Evolutionary conservation across 2,113 vertebrate genomes (phyloP).

Genomic region (Saccopteryx leptura): DNA sequence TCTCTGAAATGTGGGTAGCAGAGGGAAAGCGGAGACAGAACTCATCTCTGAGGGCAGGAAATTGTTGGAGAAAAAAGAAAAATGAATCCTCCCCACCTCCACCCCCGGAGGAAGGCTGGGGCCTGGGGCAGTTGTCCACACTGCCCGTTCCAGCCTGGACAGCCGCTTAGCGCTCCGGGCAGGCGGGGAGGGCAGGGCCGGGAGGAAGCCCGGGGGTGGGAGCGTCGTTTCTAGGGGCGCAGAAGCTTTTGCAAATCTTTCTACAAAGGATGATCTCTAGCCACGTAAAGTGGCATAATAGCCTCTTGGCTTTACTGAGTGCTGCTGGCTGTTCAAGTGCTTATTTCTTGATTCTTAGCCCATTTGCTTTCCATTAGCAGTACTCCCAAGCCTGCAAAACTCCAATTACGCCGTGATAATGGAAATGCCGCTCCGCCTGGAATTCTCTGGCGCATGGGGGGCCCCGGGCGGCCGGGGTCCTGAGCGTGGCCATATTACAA

Average conservation of each 20-base stretch:
- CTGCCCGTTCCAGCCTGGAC: neutral
- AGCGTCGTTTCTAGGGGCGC: neutral
- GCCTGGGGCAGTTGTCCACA: rapidly evolving
- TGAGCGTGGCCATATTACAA: rapidly evolving
- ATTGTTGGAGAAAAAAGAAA: too few relatives aligned
- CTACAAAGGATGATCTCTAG: constrained; percentile 35
- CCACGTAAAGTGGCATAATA: constrained; percentile 56
- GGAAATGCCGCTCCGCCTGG: constrained; percentile 11
- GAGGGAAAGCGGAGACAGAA: neutral
- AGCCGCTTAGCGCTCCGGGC: rapidly evolving
- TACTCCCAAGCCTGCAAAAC: constrained; percentile 66
- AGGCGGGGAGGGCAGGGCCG: neutral
- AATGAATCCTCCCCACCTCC: too few relatives aligned
- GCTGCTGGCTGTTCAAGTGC: constrained; percentile 52
- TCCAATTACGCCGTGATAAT: constrained; percentile 75
- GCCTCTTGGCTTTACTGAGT: constrained; percentile 24
- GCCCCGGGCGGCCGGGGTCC: neutral
- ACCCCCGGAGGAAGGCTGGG: neutral
- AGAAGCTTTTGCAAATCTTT: constrained; percentile 22
- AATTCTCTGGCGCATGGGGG: neutral
- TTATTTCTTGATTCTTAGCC: constrained; percentile 72
- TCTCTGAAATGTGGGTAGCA: neutral
- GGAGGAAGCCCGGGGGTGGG: rapidly evolving
- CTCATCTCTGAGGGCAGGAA: too few relatives aligned
- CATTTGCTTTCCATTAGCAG: constrained; percentile 77